phyloP scores from a whole-genome alignment of 2,797 vertebrate species.

The Myotis myotis region DNA sequence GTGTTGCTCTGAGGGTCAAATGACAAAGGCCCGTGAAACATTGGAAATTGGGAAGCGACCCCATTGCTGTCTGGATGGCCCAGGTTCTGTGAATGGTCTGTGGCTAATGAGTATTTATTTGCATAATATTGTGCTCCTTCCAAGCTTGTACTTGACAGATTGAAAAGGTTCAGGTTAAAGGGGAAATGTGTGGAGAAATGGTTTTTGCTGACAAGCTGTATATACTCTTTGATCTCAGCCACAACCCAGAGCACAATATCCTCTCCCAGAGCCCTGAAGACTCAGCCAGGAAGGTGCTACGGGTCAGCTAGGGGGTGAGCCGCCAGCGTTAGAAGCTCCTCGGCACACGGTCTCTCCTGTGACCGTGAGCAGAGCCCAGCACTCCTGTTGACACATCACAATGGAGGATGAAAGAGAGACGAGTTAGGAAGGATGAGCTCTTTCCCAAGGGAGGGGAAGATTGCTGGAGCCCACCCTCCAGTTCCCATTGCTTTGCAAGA shows the following conservation, averaged over 20 bases:
- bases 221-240: not conserved
- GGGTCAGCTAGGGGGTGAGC: not conserved
- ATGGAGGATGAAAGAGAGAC: not conserved
- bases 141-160: not conserved
- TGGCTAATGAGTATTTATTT: not conserved
- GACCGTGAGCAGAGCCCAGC: not conserved
- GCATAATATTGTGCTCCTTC: not conserved
- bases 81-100: not conserved
- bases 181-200: not conserved
- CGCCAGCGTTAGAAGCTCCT: not conserved
- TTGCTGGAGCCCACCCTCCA: not conserved
- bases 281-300: not conserved
- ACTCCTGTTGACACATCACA: rapidly evolving
- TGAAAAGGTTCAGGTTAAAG: not conserved
- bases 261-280: not conserved
- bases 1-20: not conserved
- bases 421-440: not conserved
- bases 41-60: not conserved
- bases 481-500: not conserved
- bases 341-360: rapidly evolving
- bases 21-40: not conserved
- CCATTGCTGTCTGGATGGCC: not conserved
- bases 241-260: not conserved
- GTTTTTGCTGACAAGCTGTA: not conserved
- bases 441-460: not conserved